Conservation (phyloP, 2,888 invertebrate species). For the Amitus sp. region DNA sequence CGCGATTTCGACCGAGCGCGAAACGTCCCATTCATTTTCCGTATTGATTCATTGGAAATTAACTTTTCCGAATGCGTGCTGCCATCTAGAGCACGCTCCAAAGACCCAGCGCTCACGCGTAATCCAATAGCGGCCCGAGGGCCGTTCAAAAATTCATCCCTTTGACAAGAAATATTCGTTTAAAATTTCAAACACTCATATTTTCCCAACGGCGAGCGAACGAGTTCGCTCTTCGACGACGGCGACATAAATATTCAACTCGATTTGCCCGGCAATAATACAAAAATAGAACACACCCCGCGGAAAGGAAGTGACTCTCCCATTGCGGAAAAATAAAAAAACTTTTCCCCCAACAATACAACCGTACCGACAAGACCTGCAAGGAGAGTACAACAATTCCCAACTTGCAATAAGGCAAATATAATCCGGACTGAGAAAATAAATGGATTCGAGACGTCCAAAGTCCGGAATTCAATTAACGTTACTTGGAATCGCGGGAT, state of each 20-base stretch:
- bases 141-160: background rate
- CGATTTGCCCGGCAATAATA: background rate
- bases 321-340: slow-evolving; percentile 14
- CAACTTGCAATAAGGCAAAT: slow-evolving; percentile 12
- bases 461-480: slow-evolving; percentile 34
- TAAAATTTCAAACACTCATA: no score
- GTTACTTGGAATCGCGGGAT: slow-evolving; percentile 28
- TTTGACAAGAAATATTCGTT: background rate
- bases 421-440: slow-evolving; percentile 24
- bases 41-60: background rate
- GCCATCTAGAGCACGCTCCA: background rate
- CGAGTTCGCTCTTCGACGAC: background rate
- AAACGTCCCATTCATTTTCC: background rate
- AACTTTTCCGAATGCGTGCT: background rate
- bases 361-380: background rate
- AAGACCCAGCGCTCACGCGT: background rate
- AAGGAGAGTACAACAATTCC: slow-evolving; percentile 9
- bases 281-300: background rate
- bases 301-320: no score
- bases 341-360: slow-evolving; percentile 10
- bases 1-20: no score
- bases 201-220: background rate
- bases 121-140: background rate
- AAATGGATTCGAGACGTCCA: slow-evolving; percentile 31
- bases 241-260: background rate